phyloP scores from a whole-genome alignment of 2,113 vertebrate species.

The Procavia capensis region DNA sequence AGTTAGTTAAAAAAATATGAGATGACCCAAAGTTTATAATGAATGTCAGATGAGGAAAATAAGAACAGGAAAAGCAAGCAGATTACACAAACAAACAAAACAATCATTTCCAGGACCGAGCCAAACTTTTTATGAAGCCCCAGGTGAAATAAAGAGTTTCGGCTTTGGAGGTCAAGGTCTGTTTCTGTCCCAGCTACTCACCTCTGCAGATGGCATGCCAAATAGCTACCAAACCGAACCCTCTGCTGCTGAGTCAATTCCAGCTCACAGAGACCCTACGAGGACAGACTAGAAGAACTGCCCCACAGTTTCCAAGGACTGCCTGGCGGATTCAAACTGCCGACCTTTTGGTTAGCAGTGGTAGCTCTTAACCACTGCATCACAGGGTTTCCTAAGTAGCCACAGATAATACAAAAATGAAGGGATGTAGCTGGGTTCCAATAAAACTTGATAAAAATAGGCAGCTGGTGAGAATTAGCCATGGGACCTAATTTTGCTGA shows the following conservation, averaged over 20 bases:
- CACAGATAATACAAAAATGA: background rate
- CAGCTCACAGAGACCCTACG: too few species aligned
- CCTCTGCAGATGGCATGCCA: rapidly evolving
- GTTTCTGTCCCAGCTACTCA: background rate
- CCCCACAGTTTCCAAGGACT: too few species aligned
- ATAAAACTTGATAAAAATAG: background rate
- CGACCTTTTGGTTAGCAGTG: too few species aligned
- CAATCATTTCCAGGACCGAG: background rate
- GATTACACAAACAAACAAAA: slow-evolving; percentile 66
- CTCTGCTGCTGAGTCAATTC: too few species aligned
- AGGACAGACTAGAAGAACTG: too few species aligned
- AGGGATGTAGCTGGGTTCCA: background rate
- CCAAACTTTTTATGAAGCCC: background rate
- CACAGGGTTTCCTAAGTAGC: background rate
- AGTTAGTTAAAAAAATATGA: background rate
- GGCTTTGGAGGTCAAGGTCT: too few species aligned
- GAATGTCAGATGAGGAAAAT: slow-evolving; percentile 27
- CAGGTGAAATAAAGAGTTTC: background rate
- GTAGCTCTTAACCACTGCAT: too few species aligned
- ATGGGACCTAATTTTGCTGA: background rate
- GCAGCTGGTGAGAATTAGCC: background rate
- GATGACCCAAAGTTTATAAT: background rate
- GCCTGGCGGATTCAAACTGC: too few species aligned
- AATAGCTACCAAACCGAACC: background rate
- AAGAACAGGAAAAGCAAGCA: background rate